These are phyloP conservation scores for Sinocyclocheilus anophthalmus DNA, from an alignment of 2,113 vertebrate species.

Conservation along the genomic window DNA sequence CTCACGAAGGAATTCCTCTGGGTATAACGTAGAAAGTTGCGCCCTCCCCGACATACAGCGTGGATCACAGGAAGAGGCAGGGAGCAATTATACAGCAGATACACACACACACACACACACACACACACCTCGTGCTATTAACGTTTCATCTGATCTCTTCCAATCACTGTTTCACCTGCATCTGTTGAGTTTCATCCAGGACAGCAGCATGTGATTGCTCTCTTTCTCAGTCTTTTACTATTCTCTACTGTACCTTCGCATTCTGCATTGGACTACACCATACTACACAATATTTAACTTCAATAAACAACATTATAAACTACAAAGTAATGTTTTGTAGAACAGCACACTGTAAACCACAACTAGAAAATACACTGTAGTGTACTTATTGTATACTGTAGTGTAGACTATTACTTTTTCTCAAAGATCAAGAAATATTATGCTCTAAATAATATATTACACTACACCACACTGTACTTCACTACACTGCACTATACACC, in stretches of 20 bases:
- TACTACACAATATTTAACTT: background rate
- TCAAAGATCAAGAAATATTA: too few species aligned
- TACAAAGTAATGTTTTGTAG: too few species aligned
- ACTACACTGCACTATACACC: too few species aligned
- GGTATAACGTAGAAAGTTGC: slow-evolving; percentile 76
- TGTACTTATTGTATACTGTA: too few species aligned
- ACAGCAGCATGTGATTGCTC: background rate
- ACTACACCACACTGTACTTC: too few species aligned
- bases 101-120: slow-evolving; percentile 27
- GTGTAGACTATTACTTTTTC: too few species aligned
- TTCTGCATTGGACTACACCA: background rate
- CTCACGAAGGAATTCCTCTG: slow-evolving; percentile 79
- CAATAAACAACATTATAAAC: background rate
- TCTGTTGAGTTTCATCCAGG: background rate
- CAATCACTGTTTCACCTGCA: slow-evolving; percentile 19
- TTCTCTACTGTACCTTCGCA: background rate
- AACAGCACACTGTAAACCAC: too few species aligned
- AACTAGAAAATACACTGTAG: too few species aligned
- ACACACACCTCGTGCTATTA: slow-evolving; percentile 14
- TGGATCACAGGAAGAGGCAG: slow-evolving; percentile 74
- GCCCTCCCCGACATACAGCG: slow-evolving; percentile 62
- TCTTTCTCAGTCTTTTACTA: background rate
- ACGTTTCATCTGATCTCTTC: slow-evolving; percentile 20
- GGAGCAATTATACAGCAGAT: slow-evolving; percentile 75
- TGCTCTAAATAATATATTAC: too few species aligned